Conservation (phyloP, 2,113 vertebrate genomes). For the Fulmarus glacialis region DNA sequence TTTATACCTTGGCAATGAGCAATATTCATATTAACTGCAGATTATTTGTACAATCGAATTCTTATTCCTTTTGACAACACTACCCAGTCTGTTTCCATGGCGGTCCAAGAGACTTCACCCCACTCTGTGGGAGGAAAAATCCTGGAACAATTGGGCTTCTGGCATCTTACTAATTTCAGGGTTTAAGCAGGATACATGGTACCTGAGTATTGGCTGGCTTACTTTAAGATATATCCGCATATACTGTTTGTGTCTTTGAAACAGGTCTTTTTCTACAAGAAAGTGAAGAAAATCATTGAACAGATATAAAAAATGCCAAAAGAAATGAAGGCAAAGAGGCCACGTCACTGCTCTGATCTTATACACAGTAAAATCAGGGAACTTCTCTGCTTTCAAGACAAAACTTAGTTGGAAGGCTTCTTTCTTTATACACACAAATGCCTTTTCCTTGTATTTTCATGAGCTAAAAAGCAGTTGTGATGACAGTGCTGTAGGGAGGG, state of each 20-base stretch:
- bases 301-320: neutral
- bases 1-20: conserved; percentile 11
- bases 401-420: neutral
- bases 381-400: neutral
- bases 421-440: neutral
- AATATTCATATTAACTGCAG: neutral
- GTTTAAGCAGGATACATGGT: neutral
- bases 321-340: neutral
- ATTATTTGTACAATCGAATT: neutral
- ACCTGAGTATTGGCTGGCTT: neutral
- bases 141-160: neutral
- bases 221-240: neutral
- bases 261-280: neutral
- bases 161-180: neutral
- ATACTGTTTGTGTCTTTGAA: neutral
- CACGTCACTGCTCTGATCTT: neutral
- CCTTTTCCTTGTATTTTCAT: conserved; percentile 10
- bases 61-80: neutral
- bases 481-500: neutral
- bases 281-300: neutral
- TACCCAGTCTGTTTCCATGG: neutral
- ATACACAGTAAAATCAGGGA: neutral
- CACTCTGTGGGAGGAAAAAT: neutral
- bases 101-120: neutral
- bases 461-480: neutral